A percentile compares a stretch with the other conserved stretches of the same genome.
phyloP scores from a whole-genome alignment of 2,888 invertebrate species.

The Thecophora atra region DNA sequence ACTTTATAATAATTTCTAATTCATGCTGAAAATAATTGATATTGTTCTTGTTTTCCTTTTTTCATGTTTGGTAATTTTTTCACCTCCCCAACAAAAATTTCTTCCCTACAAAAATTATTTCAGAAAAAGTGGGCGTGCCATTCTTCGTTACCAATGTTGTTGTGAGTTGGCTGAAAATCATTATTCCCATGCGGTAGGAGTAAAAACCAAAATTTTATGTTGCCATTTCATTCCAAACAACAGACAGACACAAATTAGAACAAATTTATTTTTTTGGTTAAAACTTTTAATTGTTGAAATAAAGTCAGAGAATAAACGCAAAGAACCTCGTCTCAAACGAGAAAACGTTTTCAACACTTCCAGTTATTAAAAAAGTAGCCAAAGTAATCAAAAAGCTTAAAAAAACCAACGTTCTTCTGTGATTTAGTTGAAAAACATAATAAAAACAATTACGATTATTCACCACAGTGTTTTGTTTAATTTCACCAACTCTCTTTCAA shows the following conservation, averaged over 20 bases:
- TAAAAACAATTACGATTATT: neutral
- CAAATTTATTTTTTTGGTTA: too few species aligned
- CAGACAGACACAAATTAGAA: constrained; percentile 15
- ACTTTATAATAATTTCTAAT: neutral
- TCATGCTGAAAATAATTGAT: constrained; percentile 38
- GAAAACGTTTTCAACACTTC: neutral
- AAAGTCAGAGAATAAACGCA: constrained; percentile 17
- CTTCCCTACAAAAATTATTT: constrained; percentile 56
- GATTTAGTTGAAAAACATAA: constrained; percentile 10
- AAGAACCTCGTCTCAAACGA: constrained; percentile 24
- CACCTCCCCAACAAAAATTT: constrained; percentile 26
- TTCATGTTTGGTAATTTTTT: constrained; percentile 41
- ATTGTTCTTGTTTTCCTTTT: constrained; percentile 37
- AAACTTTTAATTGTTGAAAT: neutral
- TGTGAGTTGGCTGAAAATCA: constrained; percentile 67
- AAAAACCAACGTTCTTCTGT: constrained; percentile 21
- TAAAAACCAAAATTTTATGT: constrained; percentile 42
- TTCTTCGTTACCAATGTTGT: constrained; percentile 68
- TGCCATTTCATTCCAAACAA: neutral
- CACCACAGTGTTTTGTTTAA: neutral
- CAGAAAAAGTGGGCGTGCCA: constrained; percentile 68
- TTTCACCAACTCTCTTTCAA: constrained; percentile 5
- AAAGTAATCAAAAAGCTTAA: constrained; percentile 1
- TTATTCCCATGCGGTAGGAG: constrained; percentile 67
- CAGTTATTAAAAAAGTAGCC: neutral